Evolutionary conservation across 2,888 invertebrate genomes (phyloP).

Genomic region (Torymus tubicola): DNA sequence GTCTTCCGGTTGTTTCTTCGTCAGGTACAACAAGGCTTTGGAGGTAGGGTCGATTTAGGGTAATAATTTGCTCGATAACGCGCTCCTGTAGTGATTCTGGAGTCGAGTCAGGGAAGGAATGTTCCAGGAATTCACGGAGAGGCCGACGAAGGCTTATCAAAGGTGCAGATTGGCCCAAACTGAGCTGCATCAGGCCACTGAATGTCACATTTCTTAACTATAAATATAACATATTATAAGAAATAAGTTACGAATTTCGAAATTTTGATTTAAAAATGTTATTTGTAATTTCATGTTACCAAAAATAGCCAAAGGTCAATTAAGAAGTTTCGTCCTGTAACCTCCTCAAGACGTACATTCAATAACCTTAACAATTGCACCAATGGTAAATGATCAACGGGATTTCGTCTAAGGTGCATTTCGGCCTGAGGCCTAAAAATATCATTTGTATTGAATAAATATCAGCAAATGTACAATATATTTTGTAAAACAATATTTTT

Average conservation of each 20-base stretch:
- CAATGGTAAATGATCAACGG: slow-evolving; percentile 43
- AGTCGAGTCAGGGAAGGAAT: slow-evolving; percentile 61
- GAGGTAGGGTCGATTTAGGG: slow-evolving; percentile 63
- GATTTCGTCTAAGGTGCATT: too few species aligned
- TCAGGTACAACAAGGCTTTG: slow-evolving; percentile 60
- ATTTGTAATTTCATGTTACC: slow-evolving; percentile 58
- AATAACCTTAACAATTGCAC: slow-evolving; percentile 43
- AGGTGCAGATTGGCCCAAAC: slow-evolving; percentile 60
- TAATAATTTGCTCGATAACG: slow-evolving; percentile 62
- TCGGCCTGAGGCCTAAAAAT: too few species aligned
- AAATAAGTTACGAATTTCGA: neutral
- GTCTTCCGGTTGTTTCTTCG: slow-evolving; percentile 54
- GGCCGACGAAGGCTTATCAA: slow-evolving; percentile 64
- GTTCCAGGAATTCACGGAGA: slow-evolving; percentile 64
- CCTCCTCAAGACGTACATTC: slow-evolving; percentile 40
- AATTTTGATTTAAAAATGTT: slow-evolving; percentile 2
- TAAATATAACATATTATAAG: slow-evolving; percentile 34
- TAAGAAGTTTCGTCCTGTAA: slow-evolving; percentile 61
- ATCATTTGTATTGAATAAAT: slow-evolving; percentile 5
- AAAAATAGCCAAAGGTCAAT: slow-evolving; percentile 61
- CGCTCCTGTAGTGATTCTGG: slow-evolving; percentile 59
- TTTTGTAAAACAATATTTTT: neutral
- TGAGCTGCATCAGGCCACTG: slow-evolving; percentile 61
- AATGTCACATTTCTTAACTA: slow-evolving; percentile 66
- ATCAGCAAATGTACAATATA: neutral